Evolutionary conservation across 2,113 vertebrate species (phyloP).

Genomic region (Scopus umbretta): DNA sequence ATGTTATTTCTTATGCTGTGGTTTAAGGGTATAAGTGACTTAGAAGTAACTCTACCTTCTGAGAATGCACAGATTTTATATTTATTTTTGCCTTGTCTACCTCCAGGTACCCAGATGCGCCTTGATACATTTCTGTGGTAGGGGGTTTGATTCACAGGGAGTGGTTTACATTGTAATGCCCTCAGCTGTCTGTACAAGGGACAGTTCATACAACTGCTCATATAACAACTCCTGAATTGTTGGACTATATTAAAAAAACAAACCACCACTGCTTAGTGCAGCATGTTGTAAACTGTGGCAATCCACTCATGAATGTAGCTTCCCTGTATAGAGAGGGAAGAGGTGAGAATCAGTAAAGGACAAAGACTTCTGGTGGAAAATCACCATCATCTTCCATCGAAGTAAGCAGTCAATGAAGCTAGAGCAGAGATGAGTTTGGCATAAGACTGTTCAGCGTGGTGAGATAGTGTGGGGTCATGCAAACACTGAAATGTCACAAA

Average conservation of each 20-base stretch:
- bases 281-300: background rate
- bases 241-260: background rate
- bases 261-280: background rate
- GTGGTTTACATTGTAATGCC: background rate
- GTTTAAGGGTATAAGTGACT: background rate
- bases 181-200: background rate
- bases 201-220: background rate
- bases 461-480: background rate
- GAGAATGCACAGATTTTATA: background rate
- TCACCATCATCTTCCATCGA: background rate
- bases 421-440: background rate
- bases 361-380: background rate
- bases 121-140: background rate
- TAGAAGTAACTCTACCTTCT: background rate
- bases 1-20: background rate
- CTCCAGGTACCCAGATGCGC: background rate
- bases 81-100: background rate
- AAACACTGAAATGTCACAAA: background rate
- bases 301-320: background rate
- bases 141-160: background rate
- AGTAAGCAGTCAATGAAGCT: background rate
- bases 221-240: background rate
- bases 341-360: background rate
- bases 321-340: background rate
- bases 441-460: background rate